Percentiles rank a stretch among this genome's conserved stretches.
These are phyloP conservation scores for Mus spretus DNA, from an alignment of 2,797 vertebrate species.

Conservation along the genomic window DNA sequence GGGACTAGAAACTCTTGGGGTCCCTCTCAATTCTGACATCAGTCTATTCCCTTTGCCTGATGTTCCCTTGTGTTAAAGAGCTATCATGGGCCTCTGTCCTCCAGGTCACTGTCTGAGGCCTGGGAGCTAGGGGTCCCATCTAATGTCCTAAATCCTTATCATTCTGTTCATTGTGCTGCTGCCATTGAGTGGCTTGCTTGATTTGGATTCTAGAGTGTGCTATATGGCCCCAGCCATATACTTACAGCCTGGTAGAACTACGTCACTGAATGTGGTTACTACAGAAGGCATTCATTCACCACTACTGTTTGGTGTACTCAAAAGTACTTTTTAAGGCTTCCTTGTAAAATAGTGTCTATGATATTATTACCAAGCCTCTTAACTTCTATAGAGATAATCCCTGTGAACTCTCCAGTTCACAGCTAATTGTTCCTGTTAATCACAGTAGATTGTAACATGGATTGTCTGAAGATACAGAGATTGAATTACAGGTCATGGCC, in stretches of 20 bases:
- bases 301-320: background rate
- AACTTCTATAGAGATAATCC: conserved; percentile 37
- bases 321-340: conserved; percentile 24
- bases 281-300: conserved; percentile 20
- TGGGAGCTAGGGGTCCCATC: background rate
- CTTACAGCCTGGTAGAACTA: background rate
- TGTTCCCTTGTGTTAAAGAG: background rate
- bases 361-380: conserved; percentile 11
- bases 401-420: background rate
- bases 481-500: conserved; percentile 41
- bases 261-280: background rate
- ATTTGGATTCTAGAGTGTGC: conserved; percentile 17
- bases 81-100: background rate
- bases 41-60: background rate
- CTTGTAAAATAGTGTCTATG: background rate
- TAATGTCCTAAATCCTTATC: background rate
- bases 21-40: background rate
- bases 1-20: background rate
- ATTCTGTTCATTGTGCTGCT: background rate
- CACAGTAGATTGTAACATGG: background rate
- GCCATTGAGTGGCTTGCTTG: background rate
- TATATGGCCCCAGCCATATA: background rate
- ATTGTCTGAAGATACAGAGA: background rate
- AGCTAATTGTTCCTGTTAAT: background rate
- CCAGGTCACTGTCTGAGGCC: background rate